Conservation (phyloP, 2,113 vertebrate species). For the Entomyzon cyanotis region DNA sequence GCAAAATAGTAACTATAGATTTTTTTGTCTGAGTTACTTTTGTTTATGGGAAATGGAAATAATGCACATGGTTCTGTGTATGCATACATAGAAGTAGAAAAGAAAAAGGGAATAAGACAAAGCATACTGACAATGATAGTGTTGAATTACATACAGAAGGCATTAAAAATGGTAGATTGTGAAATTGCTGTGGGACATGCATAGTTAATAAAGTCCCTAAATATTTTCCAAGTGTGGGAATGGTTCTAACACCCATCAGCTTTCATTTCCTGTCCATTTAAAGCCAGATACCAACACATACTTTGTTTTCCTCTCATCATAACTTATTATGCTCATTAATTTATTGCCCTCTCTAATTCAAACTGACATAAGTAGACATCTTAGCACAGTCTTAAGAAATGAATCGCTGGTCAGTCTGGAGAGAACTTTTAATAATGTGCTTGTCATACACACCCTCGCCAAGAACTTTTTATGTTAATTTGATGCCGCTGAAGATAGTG, state of each 20-base stretch:
- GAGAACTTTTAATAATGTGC: background rate
- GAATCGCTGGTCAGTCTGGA: background rate
- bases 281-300: background rate
- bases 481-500: background rate
- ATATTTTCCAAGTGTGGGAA: background rate
- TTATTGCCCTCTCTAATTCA: background rate
- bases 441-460: background rate
- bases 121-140: background rate
- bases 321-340: background rate
- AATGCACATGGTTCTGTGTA: accelerated
- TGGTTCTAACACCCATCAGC: background rate
- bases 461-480: background rate
- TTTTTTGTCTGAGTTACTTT: background rate
- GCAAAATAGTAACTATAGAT: background rate
- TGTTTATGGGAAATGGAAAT: background rate
- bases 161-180: background rate
- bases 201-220: background rate
- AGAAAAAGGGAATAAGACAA: background rate
- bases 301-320: background rate
- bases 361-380: background rate
- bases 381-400: background rate
- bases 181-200: background rate
- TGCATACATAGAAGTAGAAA: background rate
- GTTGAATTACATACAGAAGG: background rate
- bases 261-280: background rate